These are phyloP conservation scores for Gavia stellata DNA, from an alignment of 2,113 vertebrate species.

Conservation along the genomic window DNA sequence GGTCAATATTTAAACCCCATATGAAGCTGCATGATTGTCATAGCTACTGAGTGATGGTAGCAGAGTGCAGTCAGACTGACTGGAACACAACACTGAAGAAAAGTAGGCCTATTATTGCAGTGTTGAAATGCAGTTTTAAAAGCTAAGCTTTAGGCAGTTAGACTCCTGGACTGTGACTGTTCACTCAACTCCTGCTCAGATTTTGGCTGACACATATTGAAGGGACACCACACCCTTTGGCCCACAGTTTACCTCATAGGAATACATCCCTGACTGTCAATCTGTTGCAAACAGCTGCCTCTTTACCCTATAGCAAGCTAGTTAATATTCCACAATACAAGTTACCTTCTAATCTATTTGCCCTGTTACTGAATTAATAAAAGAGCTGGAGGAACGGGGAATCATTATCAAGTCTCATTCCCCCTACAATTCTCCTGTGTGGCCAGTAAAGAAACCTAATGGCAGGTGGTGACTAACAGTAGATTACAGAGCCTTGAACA, in stretches of 20 bases:
- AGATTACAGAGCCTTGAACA: background rate
- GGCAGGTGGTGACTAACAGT: background rate
- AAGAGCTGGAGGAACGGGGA: background rate
- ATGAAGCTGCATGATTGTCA: background rate
- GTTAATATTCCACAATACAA: background rate
- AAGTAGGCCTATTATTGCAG: background rate
- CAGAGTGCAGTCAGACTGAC: background rate
- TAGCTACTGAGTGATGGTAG: background rate
- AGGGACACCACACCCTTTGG: background rate
- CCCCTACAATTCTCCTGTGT: background rate
- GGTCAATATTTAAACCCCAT: background rate
- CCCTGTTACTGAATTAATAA: background rate
- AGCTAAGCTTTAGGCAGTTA: background rate
- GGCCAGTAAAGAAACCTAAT: background rate
- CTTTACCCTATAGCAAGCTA: background rate
- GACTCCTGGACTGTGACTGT: background rate
- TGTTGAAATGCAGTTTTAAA: background rate
- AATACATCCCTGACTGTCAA: background rate
- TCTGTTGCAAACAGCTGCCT: background rate
- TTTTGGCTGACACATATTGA: background rate
- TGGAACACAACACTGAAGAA: background rate
- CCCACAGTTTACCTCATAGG: background rate
- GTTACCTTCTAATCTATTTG: background rate
- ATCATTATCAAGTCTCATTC: background rate
- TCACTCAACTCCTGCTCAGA: background rate